phyloP scores from a whole-genome alignment of 2,113 vertebrate genomes.

The Tricholaema leucomelas region DNA sequence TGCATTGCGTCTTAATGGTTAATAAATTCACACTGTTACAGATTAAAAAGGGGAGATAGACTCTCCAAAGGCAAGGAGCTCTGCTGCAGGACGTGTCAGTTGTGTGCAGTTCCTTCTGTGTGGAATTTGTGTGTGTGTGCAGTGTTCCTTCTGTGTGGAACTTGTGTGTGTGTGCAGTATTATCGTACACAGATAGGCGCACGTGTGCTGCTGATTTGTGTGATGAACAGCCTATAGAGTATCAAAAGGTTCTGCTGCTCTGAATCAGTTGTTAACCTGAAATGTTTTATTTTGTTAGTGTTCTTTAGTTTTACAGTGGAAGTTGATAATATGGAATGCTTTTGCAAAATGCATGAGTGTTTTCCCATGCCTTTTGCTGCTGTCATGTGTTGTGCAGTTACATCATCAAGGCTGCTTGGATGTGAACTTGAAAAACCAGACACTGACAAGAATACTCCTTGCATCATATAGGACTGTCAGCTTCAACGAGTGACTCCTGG shows the following conservation, averaged over 20 bases:
- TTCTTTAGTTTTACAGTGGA: neutral
- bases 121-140: accelerated
- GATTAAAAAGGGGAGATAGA: neutral
- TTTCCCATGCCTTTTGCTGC: accelerated
- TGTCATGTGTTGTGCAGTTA: neutral
- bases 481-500: neutral
- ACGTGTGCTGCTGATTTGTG: neutral
- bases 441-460: neutral
- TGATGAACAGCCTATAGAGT: neutral
- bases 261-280: neutral
- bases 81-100: neutral
- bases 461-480: neutral
- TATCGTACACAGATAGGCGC: accelerated
- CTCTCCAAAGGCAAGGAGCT: neutral
- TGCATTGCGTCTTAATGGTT: neutral
- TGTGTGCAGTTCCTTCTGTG: neutral
- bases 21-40: neutral
- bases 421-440: neutral
- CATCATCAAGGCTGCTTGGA: neutral
- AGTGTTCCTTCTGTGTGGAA: too few relatives aligned
- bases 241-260: neutral
- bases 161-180: too few relatives aligned
- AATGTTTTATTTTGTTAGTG: neutral
- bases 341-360: neutral
- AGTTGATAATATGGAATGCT: neutral